Conservation (phyloP, 1,140 invertebrate genomes). For the Pseudobourletiella spinata region DNA sequence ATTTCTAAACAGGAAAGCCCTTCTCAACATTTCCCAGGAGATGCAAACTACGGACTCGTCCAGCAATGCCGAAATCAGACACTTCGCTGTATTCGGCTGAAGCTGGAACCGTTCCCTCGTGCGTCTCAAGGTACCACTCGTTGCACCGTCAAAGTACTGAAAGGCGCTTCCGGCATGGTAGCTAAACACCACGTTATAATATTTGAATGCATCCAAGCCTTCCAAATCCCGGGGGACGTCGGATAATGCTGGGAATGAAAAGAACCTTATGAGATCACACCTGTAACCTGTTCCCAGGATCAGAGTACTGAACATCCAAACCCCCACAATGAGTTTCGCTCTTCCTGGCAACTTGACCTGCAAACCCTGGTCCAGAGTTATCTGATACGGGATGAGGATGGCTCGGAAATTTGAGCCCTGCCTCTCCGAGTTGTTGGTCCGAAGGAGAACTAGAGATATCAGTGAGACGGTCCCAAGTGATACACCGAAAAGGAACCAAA, state of each 20-base stretch:
- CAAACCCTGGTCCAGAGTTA: background rate
- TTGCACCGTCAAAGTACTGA: constrained; percentile 1
- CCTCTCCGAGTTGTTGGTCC: too few species aligned
- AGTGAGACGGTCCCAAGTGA: too few species aligned
- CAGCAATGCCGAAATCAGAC: background rate
- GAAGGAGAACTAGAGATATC: too few species aligned
- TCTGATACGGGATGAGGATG: background rate
- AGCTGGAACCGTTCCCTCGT: background rate
- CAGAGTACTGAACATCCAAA: constrained; percentile 22
- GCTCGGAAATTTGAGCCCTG: too few species aligned
- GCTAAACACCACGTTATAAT: background rate
- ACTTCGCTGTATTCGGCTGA: background rate
- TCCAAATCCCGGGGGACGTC: background rate
- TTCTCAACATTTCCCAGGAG: too few species aligned
- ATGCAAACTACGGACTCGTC: background rate
- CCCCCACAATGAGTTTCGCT: constrained; percentile 11
- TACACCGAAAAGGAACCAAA: too few species aligned
- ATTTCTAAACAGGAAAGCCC: too few species aligned
- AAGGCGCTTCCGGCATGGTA: background rate
- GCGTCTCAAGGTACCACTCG: background rate
- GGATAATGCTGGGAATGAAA: background rate
- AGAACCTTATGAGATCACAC: background rate
- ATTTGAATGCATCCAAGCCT: background rate
- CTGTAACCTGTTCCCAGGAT: constrained; percentile 16
- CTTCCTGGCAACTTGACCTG: constrained; percentile 8